A percentile compares a stretch with the other conserved stretches of the same genome.
Evolutionary conservation across 2,113 vertebrate species (phyloP).

Genomic region (Noturus placidus): DNA sequence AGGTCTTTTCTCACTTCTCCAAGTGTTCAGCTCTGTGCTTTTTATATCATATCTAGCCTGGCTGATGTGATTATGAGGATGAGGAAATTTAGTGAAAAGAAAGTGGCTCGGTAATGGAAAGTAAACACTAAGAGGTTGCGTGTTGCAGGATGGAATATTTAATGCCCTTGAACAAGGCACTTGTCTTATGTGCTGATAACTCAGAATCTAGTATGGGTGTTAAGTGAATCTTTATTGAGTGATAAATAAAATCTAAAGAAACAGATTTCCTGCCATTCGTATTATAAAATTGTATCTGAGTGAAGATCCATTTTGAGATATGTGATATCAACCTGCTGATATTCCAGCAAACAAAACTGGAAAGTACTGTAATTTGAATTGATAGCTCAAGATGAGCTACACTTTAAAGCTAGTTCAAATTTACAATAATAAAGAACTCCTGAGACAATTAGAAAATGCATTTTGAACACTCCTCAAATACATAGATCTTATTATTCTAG

Average conservation of each 20-base stretch:
- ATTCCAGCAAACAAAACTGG: neutral
- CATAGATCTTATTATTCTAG: neutral
- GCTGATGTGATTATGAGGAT: conserved; percentile 28
- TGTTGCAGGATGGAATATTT: conserved; percentile 4
- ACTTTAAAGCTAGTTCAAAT: neutral
- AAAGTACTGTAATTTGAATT: neutral
- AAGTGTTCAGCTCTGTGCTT: neutral
- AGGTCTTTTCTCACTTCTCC: neutral
- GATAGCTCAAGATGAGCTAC: neutral
- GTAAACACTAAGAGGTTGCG: neutral
- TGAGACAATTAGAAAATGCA: neutral
- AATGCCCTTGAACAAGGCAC: neutral
- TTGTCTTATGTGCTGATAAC: neutral
- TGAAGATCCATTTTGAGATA: neutral
- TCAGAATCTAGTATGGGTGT: neutral
- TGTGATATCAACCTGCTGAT: neutral
- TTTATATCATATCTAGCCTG: conserved; percentile 2
- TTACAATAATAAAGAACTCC: neutral
- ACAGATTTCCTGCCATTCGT: neutral
- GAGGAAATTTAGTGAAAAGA: conserved; percentile 15
- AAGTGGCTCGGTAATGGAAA: neutral
- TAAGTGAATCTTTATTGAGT: neutral
- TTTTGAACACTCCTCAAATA: neutral
- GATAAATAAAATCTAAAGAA: conserved; percentile 1
- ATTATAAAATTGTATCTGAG: neutral